Evolutionary conservation across 2,888 invertebrate species (phyloP), one percentile per base, ranked within the genome.

Genomic region (Itoplectis maculator): DNA sequence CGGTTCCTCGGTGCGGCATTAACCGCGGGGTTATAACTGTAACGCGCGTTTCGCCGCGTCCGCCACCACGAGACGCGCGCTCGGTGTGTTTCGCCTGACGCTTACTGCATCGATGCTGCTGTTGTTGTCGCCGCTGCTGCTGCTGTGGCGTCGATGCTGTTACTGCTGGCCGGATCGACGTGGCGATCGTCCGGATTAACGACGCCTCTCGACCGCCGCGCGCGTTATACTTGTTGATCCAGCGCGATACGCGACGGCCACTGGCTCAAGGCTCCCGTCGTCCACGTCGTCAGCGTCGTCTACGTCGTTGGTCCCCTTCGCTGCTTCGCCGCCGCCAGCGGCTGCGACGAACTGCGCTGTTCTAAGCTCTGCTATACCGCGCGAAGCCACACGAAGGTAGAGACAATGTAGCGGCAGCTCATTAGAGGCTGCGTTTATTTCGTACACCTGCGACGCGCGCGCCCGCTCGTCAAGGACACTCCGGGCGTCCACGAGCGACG

Each of bases 221-320:
- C n/a, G n/a, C 59, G 59, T 61, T 72, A 5, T 29, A 72, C 72
- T 72, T 61, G 72, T 72, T 72, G 72, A 72, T 61, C 59, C 47
- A 47, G 47, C 6, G 35, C 61, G 59, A 61, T 37, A 61, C 35
- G 35, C 11, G 7, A 7, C 15, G 47, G 13, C 18, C 47, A 29
- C 9, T 20, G 15, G 45, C 45, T 72, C 47, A 45, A 61, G 47
- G 59, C 72, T 72, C 11, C 3, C 42, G 23, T 47, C 18, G n/a
- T 66, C 11, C 23, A 29, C 15, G 13, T 70, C 70, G 11, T 6
- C 40, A 6, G n/a, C 20, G 7, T 37, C 37, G n/a, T n/a, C n/a
- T n/a, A n/a, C n/a, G n/a, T n/a, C n/a, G n/a, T n/a, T n/a, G n/a
- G n/a, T n/a, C n/a, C n/a, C n/a, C n/a, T n/a, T n/a, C n/a, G n/a